These are phyloP conservation scores for Litoditis marina DNA, from an alignment of 2,888 invertebrate genomes.

Conservation along the genomic window DNA sequence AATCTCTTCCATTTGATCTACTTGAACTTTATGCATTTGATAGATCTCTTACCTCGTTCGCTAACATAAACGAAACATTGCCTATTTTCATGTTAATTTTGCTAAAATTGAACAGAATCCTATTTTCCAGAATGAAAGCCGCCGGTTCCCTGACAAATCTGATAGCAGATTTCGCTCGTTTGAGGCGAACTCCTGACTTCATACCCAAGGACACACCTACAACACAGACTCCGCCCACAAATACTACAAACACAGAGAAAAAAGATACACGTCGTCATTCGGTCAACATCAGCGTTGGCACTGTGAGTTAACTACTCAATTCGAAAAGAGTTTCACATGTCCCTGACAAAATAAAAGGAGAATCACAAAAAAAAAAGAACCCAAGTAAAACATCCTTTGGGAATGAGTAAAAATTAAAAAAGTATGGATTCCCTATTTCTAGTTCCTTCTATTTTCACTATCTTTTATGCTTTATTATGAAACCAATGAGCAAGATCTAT, in stretches of 20 bases:
- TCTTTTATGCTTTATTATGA: too few species aligned
- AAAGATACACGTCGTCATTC: constrained; percentile 5
- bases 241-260: neutral
- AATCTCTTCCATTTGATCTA: too few species aligned
- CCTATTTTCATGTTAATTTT: too few species aligned
- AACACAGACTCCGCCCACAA: constrained; percentile 3
- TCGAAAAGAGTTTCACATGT: neutral
- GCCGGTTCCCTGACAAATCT: constrained; percentile 45
- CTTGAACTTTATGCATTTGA: too few species aligned
- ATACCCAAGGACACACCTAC: constrained; percentile 11
- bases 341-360: neutral
- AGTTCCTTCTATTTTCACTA: too few species aligned
- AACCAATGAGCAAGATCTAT: too few species aligned
- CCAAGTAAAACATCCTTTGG: too few species aligned
- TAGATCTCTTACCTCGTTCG: too few species aligned
- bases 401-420: too few species aligned
- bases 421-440: too few species aligned
- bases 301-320: constrained; percentile 12
- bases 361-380: neutral
- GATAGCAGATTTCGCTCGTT: constrained; percentile 51
- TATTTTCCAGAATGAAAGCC: constrained; percentile 23
- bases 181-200: constrained; percentile 48
- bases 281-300: constrained; percentile 19
- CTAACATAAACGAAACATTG: too few species aligned
- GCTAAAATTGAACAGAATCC: too few species aligned